Percentiles rank a stretch among this genome's conserved stretches.
Evolutionary conservation across 2,888 invertebrate genomes (phyloP).

Genomic region (Metellina segmentata): DNA sequence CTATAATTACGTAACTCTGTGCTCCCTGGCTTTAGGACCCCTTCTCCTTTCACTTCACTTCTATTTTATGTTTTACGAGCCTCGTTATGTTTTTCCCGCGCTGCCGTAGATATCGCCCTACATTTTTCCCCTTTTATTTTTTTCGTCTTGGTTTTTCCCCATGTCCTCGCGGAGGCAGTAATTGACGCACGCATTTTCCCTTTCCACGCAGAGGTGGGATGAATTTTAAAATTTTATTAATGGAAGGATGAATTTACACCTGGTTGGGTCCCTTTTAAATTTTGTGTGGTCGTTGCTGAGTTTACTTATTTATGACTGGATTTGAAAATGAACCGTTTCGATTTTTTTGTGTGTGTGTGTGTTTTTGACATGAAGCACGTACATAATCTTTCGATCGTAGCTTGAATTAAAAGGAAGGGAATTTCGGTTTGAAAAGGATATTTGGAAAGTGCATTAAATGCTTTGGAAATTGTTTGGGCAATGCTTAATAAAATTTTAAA

Average conservation of each 20-base stretch:
- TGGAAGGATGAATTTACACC: not conserved
- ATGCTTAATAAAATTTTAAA: too few species aligned
- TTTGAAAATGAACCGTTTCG: too few species aligned
- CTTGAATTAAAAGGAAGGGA: too few species aligned
- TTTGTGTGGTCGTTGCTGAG: not conserved
- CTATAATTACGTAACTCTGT: constrained; percentile 74
- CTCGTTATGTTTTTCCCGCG: constrained; percentile 66
- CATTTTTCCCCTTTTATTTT: not conserved
- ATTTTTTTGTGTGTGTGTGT: too few species aligned
- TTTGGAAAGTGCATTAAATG: too few species aligned
- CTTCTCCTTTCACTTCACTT: constrained; percentile 16
- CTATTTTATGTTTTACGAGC: constrained; percentile 69
- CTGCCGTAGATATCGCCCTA: constrained; percentile 10
- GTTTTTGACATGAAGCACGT: too few species aligned
- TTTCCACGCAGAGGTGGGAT: not conserved
- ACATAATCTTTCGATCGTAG: too few species aligned
- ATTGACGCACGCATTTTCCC: not conserved
- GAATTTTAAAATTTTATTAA: not conserved
- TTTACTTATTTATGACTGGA: not conserved
- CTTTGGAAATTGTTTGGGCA: too few species aligned
- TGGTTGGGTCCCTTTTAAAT: not conserved
- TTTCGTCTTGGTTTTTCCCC: not conserved
- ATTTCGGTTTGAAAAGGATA: too few species aligned
- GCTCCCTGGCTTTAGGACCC: constrained; percentile 59
- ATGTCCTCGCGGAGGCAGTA: not conserved